Evolutionary conservation across 2,888 invertebrate genomes (phyloP), one percentile per base, ranked within the genome.

Genomic region (Trachelus stipa): DNA sequence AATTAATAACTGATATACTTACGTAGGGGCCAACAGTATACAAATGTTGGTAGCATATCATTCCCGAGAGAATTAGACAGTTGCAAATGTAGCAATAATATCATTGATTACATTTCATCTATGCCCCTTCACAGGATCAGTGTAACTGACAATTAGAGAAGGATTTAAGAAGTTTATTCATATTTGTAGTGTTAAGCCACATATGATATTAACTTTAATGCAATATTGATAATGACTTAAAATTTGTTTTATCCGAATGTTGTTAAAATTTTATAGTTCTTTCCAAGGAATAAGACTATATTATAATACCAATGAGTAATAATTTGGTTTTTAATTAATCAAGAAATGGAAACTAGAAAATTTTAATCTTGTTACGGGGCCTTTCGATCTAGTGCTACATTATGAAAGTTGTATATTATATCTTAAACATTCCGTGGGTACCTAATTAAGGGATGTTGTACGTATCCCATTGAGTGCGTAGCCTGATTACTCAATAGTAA

Each of bases 351-450:
- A 56, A 56, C 9, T 56, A 56, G 23, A 56, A 56, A 56, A 56
- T 23, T 56, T 23, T 15, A 56, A 56, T 56, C 56, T 56, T 56
- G 23, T 56, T 23, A 56, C 56, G 23, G 9, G 56, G 56, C 56
- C 56, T 23, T 56, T 56, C 6, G 23, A 56, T 56, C 56, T 56
- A 56, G 9, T 23, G 23, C 71, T 76, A 69, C 15, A 75, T 79
- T 76, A 74, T 56, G 74, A 85, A 35, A 73, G 77, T 86, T 86
- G 82, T 86, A 85, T 81, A 86, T 81, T 84, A 69, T 81, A 83
- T 76, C 75, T 74, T 74, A 80, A 78, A 79, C 77, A 80, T 77
- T 79, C 83, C 81, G 73, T 83, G 79, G 77, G 73, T 79, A 77
- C 69, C 69, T 74, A 40, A 81, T 75, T 80, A 81, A 77, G 69